Evolutionary conservation across 2,888 invertebrate genomes (phyloP).

Genomic region (Trachelus troglodyta): DNA sequence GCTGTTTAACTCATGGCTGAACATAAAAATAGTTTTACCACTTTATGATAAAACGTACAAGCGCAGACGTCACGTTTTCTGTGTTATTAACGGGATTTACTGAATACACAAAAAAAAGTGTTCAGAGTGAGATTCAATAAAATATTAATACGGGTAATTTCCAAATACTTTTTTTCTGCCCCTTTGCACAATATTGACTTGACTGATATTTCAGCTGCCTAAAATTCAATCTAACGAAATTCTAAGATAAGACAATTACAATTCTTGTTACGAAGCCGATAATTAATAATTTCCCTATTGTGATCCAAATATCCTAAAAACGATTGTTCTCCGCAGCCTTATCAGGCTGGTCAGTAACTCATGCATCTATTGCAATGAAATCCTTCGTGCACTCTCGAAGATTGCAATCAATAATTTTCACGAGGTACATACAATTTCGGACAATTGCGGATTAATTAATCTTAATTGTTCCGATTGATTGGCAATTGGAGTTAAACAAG

Average conservation of each 20-base stretch:
- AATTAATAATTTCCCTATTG: neutral
- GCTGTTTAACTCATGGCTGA: neutral
- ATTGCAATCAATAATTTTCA: constrained; percentile 18
- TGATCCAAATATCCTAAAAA: too few relatives aligned
- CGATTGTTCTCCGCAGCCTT: too few relatives aligned
- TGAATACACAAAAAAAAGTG: neutral
- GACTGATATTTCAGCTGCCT: neutral
- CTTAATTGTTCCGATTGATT: constrained; percentile 33
- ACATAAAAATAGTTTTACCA: neutral
- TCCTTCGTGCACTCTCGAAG: constrained; percentile 16
- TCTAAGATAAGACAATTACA: neutral
- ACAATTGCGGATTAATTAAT: constrained; percentile 26
- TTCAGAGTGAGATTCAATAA: neutral
- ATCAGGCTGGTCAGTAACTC: neutral
- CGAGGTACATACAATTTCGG: constrained; percentile 11
- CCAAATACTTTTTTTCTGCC: neutral
- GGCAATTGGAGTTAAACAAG: constrained; percentile 36
- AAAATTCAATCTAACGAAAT: neutral
- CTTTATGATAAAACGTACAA: neutral
- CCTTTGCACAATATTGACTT: neutral
- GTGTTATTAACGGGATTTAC: neutral
- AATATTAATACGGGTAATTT: neutral
- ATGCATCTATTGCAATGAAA: neutral
- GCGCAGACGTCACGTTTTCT: neutral
- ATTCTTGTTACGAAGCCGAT: neutral